These are phyloP conservation scores for Pampus argenteus DNA, from an alignment of 2,797 vertebrate genomes.

Conservation along the genomic window DNA sequence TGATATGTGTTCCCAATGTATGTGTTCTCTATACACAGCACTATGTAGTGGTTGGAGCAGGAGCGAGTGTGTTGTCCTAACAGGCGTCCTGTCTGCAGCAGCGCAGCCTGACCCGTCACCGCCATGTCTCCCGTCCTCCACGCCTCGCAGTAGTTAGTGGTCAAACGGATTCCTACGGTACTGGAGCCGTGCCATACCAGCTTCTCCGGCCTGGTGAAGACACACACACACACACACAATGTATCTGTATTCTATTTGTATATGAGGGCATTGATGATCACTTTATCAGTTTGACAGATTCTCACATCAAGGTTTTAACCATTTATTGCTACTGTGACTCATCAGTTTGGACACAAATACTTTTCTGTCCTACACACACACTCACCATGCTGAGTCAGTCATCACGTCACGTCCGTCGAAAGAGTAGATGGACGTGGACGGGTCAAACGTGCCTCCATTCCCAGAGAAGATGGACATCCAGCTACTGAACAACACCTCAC, in stretches of 20 bases:
- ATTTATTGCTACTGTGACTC: too few relatives aligned
- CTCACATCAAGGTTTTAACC: too few relatives aligned
- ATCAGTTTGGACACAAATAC: neutral
- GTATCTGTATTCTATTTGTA: too few relatives aligned
- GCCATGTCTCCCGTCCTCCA: slow-evolving; percentile 88
- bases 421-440: slow-evolving; percentile 90
- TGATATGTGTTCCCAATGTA: slow-evolving; percentile 83
- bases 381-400: slow-evolving; percentile 91
- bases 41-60: slow-evolving; percentile 91
- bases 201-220: slow-evolving; percentile 90
- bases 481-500: slow-evolving; percentile 90
- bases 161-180: slow-evolving; percentile 86
- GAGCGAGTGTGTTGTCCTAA: slow-evolving; percentile 91
- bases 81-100: slow-evolving; percentile 89
- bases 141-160: slow-evolving; percentile 93
- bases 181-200: slow-evolving; percentile 94
- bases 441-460: slow-evolving; percentile 87
- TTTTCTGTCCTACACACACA: slow-evolving; percentile 3
- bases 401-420: slow-evolving; percentile 93
- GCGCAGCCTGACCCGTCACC: slow-evolving; percentile 90
- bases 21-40: slow-evolving; percentile 97
- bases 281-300: too few relatives aligned
- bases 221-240: neutral
- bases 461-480: slow-evolving; percentile 95
- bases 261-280: too few relatives aligned